A percentile compares a stretch with the other conserved stretches of the same genome.
phyloP scores from a whole-genome alignment of 2,113 vertebrate species.

The Notiomystis cincta region DNA sequence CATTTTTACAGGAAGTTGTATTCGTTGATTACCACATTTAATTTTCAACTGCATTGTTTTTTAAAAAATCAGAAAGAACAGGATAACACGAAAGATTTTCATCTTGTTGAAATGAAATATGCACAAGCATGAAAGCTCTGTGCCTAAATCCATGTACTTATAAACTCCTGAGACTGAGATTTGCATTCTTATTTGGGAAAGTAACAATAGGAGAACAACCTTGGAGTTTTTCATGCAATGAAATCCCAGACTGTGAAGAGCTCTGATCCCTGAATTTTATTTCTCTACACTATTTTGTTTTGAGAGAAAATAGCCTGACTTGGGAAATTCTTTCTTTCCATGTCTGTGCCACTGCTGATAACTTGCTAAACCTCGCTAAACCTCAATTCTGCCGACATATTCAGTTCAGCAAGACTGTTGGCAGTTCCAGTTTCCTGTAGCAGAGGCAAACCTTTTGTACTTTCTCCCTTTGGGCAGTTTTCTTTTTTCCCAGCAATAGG shows the following conservation, averaged over 20 bases:
- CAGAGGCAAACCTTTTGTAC: conserved; percentile 57
- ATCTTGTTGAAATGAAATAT: neutral
- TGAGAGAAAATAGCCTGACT: neutral
- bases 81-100: neutral
- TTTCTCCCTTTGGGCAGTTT: conserved; percentile 41
- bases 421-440: conserved; percentile 52
- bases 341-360: neutral
- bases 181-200: neutral
- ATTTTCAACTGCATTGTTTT: neutral
- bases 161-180: neutral
- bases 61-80: neutral
- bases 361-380: neutral
- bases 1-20: neutral
- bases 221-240: neutral
- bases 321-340: neutral
- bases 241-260: neutral
- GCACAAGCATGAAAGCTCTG: neutral
- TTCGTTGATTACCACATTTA: neutral
- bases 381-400: neutral
- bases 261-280: neutral
- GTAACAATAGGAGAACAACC: neutral
- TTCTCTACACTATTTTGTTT: neutral
- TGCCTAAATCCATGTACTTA: neutral
- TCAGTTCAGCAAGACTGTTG: conserved; percentile 35
- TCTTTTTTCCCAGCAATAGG: conserved; percentile 37